Percentiles rank a stretch among this genome's conserved stretches.
Evolutionary conservation across 2,113 vertebrate genomes (phyloP).

Genomic region (Saiga tatarica): DNA sequence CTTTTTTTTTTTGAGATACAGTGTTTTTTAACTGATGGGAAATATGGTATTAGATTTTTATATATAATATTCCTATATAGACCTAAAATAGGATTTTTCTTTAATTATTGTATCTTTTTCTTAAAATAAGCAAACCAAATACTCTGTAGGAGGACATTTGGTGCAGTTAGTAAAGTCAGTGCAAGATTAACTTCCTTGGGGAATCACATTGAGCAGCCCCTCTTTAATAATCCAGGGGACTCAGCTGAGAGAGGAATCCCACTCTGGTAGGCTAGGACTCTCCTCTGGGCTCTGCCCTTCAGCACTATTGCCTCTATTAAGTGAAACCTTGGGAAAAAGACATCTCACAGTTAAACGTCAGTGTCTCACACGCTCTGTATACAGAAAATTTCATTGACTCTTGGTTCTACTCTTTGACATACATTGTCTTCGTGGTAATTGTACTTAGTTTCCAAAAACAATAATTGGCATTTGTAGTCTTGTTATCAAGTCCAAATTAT

Average conservation of each 20-base stretch:
- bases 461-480: neutral
- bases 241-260: neutral
- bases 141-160: neutral
- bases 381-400: neutral
- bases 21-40: neutral
- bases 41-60: neutral
- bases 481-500: neutral
- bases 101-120: neutral
- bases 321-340: neutral
- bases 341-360: neutral
- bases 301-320: neutral
- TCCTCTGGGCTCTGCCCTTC: neutral
- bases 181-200: neutral
- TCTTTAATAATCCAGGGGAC: neutral
- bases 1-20: neutral
- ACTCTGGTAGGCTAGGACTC: neutral
- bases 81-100: neutral
- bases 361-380: neutral
- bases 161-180: neutral
- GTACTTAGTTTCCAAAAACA: neutral
- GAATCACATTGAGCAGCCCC: neutral
- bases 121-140: neutral
- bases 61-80: neutral
- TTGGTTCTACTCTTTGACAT: neutral
- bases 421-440: neutral